A percentile compares a stretch with the other conserved stretches of the same genome.
phyloP scores from a whole-genome alignment of 2,888 invertebrate genomes.

The Lithophane leautieri region DNA sequence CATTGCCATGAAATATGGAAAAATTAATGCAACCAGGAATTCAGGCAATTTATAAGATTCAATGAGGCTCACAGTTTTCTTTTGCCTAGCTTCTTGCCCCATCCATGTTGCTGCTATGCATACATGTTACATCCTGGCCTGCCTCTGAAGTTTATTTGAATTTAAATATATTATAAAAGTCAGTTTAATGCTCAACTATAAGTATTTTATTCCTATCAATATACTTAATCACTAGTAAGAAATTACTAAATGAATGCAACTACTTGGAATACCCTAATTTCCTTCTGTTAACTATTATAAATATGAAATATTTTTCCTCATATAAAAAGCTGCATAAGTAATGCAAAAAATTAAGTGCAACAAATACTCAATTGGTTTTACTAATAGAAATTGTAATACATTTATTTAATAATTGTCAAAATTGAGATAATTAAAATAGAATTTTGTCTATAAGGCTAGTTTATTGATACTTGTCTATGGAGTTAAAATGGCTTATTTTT shows the following conservation, averaged over 20 bases:
- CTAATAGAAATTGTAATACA: conserved; percentile 26
- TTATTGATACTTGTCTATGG: conserved; percentile 33
- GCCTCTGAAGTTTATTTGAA: conserved; percentile 20
- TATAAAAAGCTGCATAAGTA: conserved; percentile 28
- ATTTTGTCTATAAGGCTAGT: conserved; percentile 29
- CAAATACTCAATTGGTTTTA: conserved; percentile 40
- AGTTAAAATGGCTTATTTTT: conserved; percentile 32
- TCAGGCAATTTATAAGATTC: conserved; percentile 11
- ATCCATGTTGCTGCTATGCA: conserved; percentile 16
- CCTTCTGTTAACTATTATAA: conserved; percentile 41
- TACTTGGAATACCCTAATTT: conserved; percentile 52
- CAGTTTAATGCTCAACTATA: conserved; percentile 42
- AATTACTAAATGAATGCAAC: conserved; percentile 42
- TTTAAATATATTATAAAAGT: conserved; percentile 35
- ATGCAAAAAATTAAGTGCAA: conserved; percentile 26
- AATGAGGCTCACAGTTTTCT: background rate
- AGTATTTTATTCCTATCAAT: conserved; percentile 47
- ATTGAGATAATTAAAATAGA: conserved; percentile 29
- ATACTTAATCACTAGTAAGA: conserved; percentile 55
- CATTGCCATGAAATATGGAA: conserved; percentile 46
- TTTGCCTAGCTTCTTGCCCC: background rate
- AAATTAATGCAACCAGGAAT: conserved; percentile 20
- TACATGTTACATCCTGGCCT: conserved; percentile 29
- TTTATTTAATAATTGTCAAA: conserved; percentile 38
- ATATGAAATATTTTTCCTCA: conserved; percentile 20